A percentile compares a stretch with the other conserved stretches of the same genome.
These are phyloP conservation scores for Neodiprion fabricii DNA, from an alignment of 1,140 invertebrate genomes.

Conservation along the genomic window DNA sequence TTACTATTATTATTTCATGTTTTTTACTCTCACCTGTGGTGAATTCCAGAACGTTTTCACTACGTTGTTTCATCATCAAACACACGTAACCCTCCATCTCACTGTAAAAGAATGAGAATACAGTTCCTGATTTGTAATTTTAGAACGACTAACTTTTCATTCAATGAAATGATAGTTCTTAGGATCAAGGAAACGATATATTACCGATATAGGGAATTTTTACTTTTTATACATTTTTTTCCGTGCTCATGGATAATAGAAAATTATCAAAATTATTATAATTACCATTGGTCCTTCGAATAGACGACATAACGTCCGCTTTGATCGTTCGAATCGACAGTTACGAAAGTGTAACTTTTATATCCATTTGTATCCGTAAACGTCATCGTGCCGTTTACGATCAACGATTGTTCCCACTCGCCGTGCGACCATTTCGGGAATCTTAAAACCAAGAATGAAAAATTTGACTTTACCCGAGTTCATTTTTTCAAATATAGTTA, in stretches of 20 bases:
- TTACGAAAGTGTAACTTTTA: constrained; percentile 70
- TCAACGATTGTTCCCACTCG: constrained; percentile 69
- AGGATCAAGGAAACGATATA: no score
- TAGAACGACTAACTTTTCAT: constrained; percentile 7
- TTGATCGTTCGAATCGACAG: constrained; percentile 59
- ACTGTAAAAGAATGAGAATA: constrained; percentile 55
- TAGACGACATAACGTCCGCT: constrained; percentile 55
- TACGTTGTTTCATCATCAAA: constrained; percentile 68
- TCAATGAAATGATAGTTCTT: no score
- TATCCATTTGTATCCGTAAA: constrained; percentile 72
- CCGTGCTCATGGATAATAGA: not conserved
- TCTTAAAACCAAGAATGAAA: constrained; percentile 38
- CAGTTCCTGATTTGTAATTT: not conserved
- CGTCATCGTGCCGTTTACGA: constrained; percentile 68
- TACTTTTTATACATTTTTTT: constrained; percentile 9
- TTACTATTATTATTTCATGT: not conserved
- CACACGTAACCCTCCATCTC: constrained; percentile 72
- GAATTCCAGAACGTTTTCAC: constrained; percentile 73
- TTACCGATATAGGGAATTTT: not conserved
- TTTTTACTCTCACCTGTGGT: constrained; percentile 54
- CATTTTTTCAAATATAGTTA: no score
- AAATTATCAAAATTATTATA: not conserved
- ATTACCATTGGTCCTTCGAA: constrained; percentile 57
- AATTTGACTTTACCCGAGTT: not conserved
- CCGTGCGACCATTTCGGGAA: constrained; percentile 75